Percentiles rank a stretch among this genome's conserved stretches.
Conservation (phyloP, 1,140 invertebrate genomes). For the Drosophila kanapiae region DNA sequence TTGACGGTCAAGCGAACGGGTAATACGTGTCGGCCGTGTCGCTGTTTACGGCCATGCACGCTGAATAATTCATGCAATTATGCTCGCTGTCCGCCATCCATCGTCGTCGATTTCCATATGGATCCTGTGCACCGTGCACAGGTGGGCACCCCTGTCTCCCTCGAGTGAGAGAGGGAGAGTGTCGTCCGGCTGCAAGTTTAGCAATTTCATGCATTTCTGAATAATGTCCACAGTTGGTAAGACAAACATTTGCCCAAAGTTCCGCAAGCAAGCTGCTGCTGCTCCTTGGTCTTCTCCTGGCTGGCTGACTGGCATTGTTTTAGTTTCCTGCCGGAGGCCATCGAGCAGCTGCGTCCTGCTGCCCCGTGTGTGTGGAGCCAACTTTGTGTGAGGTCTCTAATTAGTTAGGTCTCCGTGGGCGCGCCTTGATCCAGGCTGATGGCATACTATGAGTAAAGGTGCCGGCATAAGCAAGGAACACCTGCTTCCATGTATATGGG, state of each 20-base stretch:
- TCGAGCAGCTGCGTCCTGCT: constrained; percentile 36
- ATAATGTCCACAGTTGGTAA: constrained; percentile 70
- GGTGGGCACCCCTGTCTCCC: neutral
- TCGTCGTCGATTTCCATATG: constrained; percentile 37
- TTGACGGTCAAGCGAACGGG: constrained; percentile 50
- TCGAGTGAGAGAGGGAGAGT: neutral
- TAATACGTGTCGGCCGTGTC: constrained; percentile 44
- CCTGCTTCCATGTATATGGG: neutral
- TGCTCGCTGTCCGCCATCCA: constrained; percentile 24
- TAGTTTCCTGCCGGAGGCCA: constrained; percentile 19
- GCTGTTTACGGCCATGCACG: constrained; percentile 38
- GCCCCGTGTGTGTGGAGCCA: constrained; percentile 19
- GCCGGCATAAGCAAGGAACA: neutral
- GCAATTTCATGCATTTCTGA: constrained; percentile 79
- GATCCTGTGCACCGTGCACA: neutral
- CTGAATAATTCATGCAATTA: constrained; percentile 74
- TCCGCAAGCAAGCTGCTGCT: constrained; percentile 12
- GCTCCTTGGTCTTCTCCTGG: constrained; percentile 1
- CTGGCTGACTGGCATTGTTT: constrained; percentile 19
- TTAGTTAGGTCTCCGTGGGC: constrained; percentile 33
- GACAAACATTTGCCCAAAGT: constrained; percentile 72
- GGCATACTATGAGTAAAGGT: constrained; percentile 6
- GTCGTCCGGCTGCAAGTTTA: constrained; percentile 50
- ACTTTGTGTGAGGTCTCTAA: constrained; percentile 41
- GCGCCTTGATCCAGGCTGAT: constrained; percentile 27